Percentiles rank a stretch among this genome's conserved stretches.
Conservation (phyloP, 1,140 invertebrate genomes). For the Calycopis cecrops region DNA sequence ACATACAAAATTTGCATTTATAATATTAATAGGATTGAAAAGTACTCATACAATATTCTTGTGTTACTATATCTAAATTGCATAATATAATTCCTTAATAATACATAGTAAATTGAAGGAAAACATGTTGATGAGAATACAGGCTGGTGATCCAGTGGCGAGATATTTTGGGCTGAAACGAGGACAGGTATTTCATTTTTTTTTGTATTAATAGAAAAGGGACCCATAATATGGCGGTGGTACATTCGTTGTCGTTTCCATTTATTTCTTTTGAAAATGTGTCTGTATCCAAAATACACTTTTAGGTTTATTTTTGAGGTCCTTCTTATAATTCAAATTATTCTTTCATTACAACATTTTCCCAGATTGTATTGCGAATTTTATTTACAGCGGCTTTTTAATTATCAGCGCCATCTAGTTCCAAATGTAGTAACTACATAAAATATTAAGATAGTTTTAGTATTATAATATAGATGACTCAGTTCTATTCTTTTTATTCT, state of each 20-base stretch:
- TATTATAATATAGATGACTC: not conserved
- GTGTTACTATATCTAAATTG: not conserved
- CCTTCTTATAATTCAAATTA: no score
- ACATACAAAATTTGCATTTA: no score
- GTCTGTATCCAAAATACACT: not conserved
- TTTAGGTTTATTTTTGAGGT: no score
- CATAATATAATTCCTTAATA: constrained; percentile 58
- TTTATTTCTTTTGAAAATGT: no score
- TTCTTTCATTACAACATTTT: not conserved
- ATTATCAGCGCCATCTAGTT: not conserved
- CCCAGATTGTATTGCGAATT: not conserved
- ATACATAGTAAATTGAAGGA: constrained; percentile 93
- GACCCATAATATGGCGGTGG: no score
- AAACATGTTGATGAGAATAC: constrained; percentile 99
- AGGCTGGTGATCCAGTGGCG: constrained; percentile 98
- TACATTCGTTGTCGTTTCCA: no score
- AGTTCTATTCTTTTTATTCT: constrained; percentile 26
- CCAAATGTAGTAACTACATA: no score
- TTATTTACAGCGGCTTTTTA: no score
- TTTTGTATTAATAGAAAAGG: no score
- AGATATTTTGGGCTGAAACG: constrained; percentile 97
- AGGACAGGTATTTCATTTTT: constrained; percentile 84
- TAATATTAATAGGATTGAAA: no score
- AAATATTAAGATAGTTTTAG: not conserved
- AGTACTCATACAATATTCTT: no score